Base-by-base conservation (phyloP, 2,113 vertebrate species). In the Nanorana parkeri region DNA sequence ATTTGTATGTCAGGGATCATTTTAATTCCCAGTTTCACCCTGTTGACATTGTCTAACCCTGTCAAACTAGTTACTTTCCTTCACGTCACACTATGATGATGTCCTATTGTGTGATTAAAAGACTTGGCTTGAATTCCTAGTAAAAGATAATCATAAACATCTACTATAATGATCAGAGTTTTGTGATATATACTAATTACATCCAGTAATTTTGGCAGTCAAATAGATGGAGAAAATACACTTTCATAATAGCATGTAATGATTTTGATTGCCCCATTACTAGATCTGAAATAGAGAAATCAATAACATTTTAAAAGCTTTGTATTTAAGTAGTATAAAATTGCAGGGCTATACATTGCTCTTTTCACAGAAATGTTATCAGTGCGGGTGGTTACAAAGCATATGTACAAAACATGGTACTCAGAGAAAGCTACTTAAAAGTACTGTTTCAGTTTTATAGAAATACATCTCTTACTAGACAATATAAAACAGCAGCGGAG, bases 231-330 rank as follows among this genome's bases (percentile, higher is more conserved):
- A 29, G 28, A 26, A 29, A 72, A 71, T 47, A 17, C 2, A 28
- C 8, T 72, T 23, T 72, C 24, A 56, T 72, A 72, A 72, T 72
- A 55, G 51, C 29, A 29, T 55, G 52, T n/a, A 71, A 72, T 72
- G 24, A 72, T 72, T 72, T 72, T 56, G 51, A 55, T 71, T 54
- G 68, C 68, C 3, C 21, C 20, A 19, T 28, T 28, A 19, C 51
- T 71, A 17, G 21, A 71, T 61, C 20, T 61, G 58, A 61, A 61
- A 61, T 55, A 71, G 51, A 71, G 68, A 71, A 55, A 71, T 71
- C 51, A 54, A 71, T 71, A 55, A 54, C 47, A 24, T 71, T 69
- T 71, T 28, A 26, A 54, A 71, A 55, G 23, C 24, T 1, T 28
- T 71, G 51, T 55, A 71, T 69, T 52, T 24, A 21, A 1, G 23